These are phyloP conservation scores for Myotis pilosus DNA, from an alignment of 2,797 vertebrate genomes.

Conservation along the genomic window DNA sequence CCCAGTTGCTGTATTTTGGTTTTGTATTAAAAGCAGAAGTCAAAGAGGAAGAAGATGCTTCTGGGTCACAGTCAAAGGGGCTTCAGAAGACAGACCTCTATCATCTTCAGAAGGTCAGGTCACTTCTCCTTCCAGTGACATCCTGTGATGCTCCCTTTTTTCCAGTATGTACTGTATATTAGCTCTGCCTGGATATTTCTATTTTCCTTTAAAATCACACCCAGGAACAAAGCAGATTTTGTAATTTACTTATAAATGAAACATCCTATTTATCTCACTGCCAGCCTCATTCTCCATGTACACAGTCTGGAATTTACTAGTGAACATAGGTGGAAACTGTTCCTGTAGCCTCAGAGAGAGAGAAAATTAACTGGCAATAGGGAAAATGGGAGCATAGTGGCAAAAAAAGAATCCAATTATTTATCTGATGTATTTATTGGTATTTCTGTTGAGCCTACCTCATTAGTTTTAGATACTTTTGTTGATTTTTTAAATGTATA, in stretches of 20 bases:
- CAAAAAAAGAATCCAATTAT: background rate
- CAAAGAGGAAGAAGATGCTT: constrained; percentile 81
- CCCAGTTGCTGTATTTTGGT: constrained; percentile 46
- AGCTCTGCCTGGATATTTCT: constrained; percentile 41
- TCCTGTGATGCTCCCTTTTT: constrained; percentile 21
- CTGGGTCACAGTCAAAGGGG: constrained; percentile 85
- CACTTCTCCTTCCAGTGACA: constrained; percentile 41
- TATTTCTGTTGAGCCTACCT: constrained; percentile 4
- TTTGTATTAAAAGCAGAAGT: constrained; percentile 82
- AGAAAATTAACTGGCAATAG: background rate
- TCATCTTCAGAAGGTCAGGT: constrained; percentile 94
- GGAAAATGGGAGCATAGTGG: background rate
- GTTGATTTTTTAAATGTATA: background rate
- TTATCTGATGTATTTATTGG: background rate
- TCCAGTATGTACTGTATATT: constrained; percentile 36
- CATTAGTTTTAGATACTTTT: background rate
- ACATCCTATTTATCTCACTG: constrained; percentile 37
- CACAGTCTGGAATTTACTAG: background rate
- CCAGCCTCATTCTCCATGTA: background rate
- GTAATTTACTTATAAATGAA: constrained; percentile 66
- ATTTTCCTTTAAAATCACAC: constrained; percentile 60
- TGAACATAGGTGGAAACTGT: background rate
- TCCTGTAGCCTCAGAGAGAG: background rate
- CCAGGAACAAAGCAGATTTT: constrained; percentile 53
- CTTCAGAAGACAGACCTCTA: constrained; percentile 95